These are phyloP conservation scores for Girardinus metallicus DNA, from an alignment of 2,797 vertebrate genomes.

Conservation along the genomic window DNA sequence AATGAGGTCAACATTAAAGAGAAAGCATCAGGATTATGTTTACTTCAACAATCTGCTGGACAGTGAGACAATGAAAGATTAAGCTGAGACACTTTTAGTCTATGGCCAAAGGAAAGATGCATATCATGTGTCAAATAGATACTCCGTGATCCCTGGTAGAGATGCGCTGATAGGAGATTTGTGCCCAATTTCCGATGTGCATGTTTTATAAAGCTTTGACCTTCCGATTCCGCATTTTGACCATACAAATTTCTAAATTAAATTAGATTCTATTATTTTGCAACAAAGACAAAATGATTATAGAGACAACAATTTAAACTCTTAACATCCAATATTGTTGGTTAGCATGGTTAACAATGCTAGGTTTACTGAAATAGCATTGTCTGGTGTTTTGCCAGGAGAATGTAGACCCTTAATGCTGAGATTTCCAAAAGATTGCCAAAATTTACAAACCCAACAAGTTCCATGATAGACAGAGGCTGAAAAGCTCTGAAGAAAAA, in stretches of 20 bases:
- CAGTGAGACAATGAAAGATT: constrained; percentile 24
- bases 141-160: background rate
- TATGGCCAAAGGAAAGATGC: background rate
- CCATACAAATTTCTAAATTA: background rate
- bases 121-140: background rate
- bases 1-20: constrained; percentile 63
- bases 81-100: background rate
- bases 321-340: background rate
- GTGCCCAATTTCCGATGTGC: background rate
- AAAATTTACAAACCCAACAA: background rate
- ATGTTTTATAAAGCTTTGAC: background rate
- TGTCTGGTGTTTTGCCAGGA: background rate
- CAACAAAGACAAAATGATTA: background rate
- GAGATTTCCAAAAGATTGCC: background rate
- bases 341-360: background rate
- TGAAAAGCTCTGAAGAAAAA: background rate
- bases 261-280: background rate
- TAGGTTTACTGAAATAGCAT: background rate
- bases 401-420: background rate
- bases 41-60: constrained; percentile 48
- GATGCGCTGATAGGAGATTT: background rate
- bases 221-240: background rate
- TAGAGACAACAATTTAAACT: background rate
- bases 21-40: constrained; percentile 39
- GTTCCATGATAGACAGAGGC: background rate